Evolutionary conservation across 2,113 vertebrate genomes (phyloP).

Genomic region (Gallinago undulata): DNA sequence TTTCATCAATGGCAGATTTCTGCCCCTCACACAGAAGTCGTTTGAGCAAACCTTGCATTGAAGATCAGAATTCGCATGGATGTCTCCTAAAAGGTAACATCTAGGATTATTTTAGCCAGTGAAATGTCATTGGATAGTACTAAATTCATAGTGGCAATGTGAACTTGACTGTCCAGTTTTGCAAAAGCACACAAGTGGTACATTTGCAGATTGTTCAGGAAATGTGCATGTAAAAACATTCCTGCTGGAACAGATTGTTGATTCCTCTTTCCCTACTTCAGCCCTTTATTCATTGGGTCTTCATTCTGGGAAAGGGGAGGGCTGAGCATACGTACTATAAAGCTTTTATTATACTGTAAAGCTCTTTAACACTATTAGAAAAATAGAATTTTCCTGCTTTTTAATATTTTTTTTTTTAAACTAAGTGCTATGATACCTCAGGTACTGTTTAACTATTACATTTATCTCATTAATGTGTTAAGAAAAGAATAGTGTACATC

Average conservation of each 20-base stretch:
- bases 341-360: not conserved
- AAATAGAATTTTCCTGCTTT: not conserved
- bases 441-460: not conserved
- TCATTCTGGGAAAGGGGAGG: slow-evolving; percentile 37
- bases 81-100: not conserved
- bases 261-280: slow-evolving; percentile 33
- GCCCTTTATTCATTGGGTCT: slow-evolving; percentile 40
- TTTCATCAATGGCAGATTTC: not conserved
- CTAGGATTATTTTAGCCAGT: not conserved
- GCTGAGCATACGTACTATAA: not conserved
- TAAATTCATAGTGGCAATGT: not conserved
- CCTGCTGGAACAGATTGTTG: slow-evolving; percentile 55
- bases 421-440: not conserved
- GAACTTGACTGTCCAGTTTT: not conserved
- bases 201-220: slow-evolving; percentile 55
- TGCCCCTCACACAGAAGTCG: not conserved
- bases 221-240: slow-evolving; percentile 45
- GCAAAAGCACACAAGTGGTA: not conserved
- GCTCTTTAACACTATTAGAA: not conserved
- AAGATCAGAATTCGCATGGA: not conserved
- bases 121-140: not conserved
- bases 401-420: not conserved
- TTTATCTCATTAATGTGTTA: not conserved
- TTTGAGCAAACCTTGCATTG: not conserved
- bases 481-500: not conserved